Base-by-base conservation (phyloP, 2,888 invertebrate genomes). In the Norana najaformis region DNA sequence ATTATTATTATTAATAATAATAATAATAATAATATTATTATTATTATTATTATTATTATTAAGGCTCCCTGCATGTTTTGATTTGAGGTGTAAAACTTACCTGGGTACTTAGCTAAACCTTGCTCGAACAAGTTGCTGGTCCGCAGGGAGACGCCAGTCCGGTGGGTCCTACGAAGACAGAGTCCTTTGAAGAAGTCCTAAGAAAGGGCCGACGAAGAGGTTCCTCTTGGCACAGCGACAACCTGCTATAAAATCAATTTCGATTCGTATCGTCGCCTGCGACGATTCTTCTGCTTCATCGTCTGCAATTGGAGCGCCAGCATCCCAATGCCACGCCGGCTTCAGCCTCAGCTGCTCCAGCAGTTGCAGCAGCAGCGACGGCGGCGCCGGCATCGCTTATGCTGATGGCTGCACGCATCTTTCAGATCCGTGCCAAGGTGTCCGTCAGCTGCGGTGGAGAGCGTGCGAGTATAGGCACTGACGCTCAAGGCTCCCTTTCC, bases 241-340 rank as follows among this genome's bases (percentile, higher is more conserved):
- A 53, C 53, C 53, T 53, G 53, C 53, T 30, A 30, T 53, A 53
- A 53, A 53, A 53, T 53, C 53, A 53, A 53, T 53, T 53, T 30
- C 53, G 53, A 53, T 53, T 23, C 53, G 53, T 30, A 30, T 53
- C 47, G 47, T 47, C 53, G 53, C 30, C 53, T 6, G 23, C 53
- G 53, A 30, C 53, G 5, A 30, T 30, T 53, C 53, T 53, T 53
- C 53, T 53, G 53, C 53, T 53, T 30, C 53, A 53, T 53, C 53
- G 53, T 30, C 53, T 53, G 30, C 53, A 53, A 53, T 53, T 53
- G 53, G 30, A 30, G 30, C 53, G 2, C 53, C 30, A 23, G 53
- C 53, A 93, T 96, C 96, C 95, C 96, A 95, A 93, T 96, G 96
- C 93, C 96, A 96, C 20, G 96, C 96, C 36, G 95, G 95, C 36